Evolutionary conservation across 2,797 vertebrate species (phyloP).

Genomic region (Silurus lanzhouensis): DNA sequence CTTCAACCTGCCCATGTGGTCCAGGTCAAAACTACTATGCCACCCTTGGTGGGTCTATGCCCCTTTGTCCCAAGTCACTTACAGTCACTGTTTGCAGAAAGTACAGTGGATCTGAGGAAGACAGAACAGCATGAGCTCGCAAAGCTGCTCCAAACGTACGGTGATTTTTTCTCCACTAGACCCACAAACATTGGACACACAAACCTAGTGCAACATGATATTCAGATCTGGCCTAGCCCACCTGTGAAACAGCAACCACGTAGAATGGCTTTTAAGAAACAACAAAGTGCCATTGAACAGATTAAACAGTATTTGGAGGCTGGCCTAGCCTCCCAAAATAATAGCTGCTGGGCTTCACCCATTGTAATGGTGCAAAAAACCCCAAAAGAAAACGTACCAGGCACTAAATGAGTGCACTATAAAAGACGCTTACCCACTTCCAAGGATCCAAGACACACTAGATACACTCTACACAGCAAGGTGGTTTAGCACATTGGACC

Average conservation of each 20-base stretch:
- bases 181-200: slow-evolving; percentile 42
- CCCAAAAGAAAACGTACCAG: not conserved
- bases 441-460: slow-evolving; percentile 49
- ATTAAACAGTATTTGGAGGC: slow-evolving; percentile 16
- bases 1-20: slow-evolving; percentile 24
- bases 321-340: not conserved
- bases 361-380: slow-evolving; percentile 45
- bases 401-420: slow-evolving; percentile 41
- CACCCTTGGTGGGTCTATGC: no score
- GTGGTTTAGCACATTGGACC: slow-evolving; percentile 49
- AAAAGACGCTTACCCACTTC: slow-evolving; percentile 28
- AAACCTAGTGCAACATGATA: slow-evolving; percentile 40
- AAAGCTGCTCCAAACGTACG: no score
- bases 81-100: no score
- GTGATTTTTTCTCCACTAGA: not conserved
- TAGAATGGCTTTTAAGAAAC: slow-evolving; percentile 30
- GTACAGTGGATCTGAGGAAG: no score
- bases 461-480: slow-evolving; percentile 45
- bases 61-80: no score
- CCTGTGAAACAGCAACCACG: no score
- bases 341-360: slow-evolving; percentile 8
- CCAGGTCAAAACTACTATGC: not conserved
- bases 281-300: slow-evolving; percentile 36
- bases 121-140: no score
- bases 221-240: not conserved